Base-by-base conservation (phyloP, 2,888 invertebrate species). In the Graphium colonna region DNA sequence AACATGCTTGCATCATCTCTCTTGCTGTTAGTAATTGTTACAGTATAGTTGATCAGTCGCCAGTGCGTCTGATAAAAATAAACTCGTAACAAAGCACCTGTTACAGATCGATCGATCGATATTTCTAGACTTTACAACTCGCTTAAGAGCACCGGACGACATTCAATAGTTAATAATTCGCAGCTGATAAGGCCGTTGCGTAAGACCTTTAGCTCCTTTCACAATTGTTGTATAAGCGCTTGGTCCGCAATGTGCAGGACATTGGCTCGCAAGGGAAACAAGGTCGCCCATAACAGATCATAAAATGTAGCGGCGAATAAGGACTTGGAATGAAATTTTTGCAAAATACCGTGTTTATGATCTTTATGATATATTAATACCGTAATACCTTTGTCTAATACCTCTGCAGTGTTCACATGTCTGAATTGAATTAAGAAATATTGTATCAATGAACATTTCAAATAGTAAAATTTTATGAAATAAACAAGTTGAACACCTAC, bases 121-220 rank as follows among this genome's bases (percentile, higher is more conserved):
- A 7, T 33, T 33, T 42, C 45, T 38, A 1, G 21, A 42, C 46
- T 47, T 52, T 38, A 38, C 21, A 39, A 39, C 28, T 3, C 50
- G 51, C 36, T 49, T 60, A 64, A 60, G 45, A 58, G 46, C 15
- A 54, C 47, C 50, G 58, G 47, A 50, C 64, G 68, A 62, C 66
- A 64, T 70, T 70, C 60, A 59, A 56, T 60, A 59, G 68, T 21
- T 21, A 64, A 62, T 63, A 60, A 59, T 60, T 57, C 58, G 62
- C 60, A 57, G 63, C 61, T 57, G 59, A 60, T 57, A 64, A 59
- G 68, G 54, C 45, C 56, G 60, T 79, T 78, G 69, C 75, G 71
- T 68, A 77, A 77, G 56, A 39, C 40, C 59, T 54, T 51, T 18
- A 52, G 51, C 61, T 58, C 79, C 79, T 80, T 80, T 80, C 81